Base-by-base conservation (phyloP, 2,797 vertebrate genomes). In the Florisuga fusca region DNA sequence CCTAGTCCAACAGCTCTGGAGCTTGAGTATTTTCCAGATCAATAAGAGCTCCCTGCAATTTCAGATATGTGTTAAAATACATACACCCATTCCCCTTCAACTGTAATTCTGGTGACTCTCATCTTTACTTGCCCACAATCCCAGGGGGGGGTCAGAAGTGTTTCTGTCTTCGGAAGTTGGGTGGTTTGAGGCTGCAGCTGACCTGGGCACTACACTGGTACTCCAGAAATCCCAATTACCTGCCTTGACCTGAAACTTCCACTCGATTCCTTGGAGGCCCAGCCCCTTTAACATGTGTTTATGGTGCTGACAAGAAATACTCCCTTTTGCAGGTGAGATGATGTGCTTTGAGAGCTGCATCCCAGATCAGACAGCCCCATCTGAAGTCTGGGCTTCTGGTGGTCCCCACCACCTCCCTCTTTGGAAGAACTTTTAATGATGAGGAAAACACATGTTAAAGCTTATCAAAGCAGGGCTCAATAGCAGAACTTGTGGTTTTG, bases 11-110 rank as follows among this genome's bases (percentile, higher is more conserved):
- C 76, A 88, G 76, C 75, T 67, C 79, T 61, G 75, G 48, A 92
- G 88, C 83, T 64, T 50, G 51, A 67, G 23, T 57, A 81, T 92
- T 94, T 95, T 96, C 88, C 95, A 94, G 75, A 94, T 93, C 91
- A 90, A 94, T 63, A 93, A 58, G 53, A 78, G 73, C 8, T 7
- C 57, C 2, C 2, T 81, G 78, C 18, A 20, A 80, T 92, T 46
- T 67, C 33, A 81, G 64, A 91, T 75, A 46, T 63, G 68, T 80
- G 58, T 55, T 84, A 64, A 74, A 83, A 76, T 5, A 59, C 48
- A 27, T 3, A 29, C 10, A 20, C n/a, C 36, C 14, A 14, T 22
- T 55, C 54, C 53, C 33, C 36, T 84, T 79, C 76, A 58, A 4
- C 5, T 62, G 67, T 15, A 15, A 38, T 38, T 75, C 68, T 1